These are phyloP conservation scores for Microcebus griseorufus DNA, from an alignment of 2,113 vertebrate species.

Conservation along the genomic window DNA sequence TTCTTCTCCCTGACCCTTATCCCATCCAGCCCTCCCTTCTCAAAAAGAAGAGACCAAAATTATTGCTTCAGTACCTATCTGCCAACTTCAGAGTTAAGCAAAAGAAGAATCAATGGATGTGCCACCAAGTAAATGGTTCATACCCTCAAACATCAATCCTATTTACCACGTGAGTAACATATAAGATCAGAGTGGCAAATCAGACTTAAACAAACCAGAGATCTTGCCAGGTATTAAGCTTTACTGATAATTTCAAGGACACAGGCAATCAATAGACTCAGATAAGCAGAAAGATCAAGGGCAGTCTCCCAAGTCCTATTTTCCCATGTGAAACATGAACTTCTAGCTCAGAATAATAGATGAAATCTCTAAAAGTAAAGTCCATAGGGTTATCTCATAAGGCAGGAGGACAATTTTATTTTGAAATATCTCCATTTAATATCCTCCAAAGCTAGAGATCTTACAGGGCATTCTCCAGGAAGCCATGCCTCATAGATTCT, in stretches of 20 bases:
- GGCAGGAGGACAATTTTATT: background rate
- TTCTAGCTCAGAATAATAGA: background rate
- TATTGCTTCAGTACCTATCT: background rate
- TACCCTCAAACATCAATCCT: background rate
- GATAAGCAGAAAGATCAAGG: background rate
- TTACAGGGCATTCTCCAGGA: background rate
- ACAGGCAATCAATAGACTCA: background rate
- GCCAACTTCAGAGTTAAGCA: background rate
- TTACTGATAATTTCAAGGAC: background rate
- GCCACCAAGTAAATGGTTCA: background rate
- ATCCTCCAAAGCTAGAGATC: background rate
- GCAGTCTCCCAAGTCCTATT: background rate
- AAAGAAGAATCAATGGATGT: background rate
- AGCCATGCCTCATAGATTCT: background rate
- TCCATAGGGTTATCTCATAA: background rate
- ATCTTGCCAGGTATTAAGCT: background rate
- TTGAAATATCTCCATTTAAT: background rate
- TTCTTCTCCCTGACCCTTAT: background rate
- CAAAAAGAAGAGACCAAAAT: background rate
- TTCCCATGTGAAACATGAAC: background rate
- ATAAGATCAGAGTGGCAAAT: background rate
- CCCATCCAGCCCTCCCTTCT: background rate
- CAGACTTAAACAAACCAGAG: background rate
- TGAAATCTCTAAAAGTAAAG: background rate
- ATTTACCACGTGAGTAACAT: background rate